Conservation (phyloP, 2,888 invertebrate genomes). For the Pocota personata region DNA sequence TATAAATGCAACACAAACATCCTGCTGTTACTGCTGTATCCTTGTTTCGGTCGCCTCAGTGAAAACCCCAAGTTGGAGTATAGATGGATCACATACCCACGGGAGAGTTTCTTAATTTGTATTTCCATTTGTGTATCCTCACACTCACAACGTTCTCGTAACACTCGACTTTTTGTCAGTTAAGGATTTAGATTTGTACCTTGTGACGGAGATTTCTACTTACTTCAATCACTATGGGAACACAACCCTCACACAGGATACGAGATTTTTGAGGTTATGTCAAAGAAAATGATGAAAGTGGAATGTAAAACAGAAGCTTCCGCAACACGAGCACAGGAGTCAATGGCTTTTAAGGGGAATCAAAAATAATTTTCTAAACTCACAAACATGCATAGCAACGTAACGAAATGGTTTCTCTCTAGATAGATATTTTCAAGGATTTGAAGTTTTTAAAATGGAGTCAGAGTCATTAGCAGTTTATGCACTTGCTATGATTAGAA, state of each 20-base stretch:
- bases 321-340: slow-evolving; percentile 13
- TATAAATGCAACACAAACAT: slow-evolving; percentile 56
- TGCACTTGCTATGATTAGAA: neutral
- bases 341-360: slow-evolving; percentile 5
- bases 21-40: slow-evolving; percentile 1
- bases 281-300: slow-evolving; percentile 39
- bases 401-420: slow-evolving; percentile 3
- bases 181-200: slow-evolving; percentile 46
- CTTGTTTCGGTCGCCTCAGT: slow-evolving; percentile 12
- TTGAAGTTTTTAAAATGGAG: neutral
- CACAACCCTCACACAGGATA: neutral
- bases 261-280: slow-evolving; percentile 40
- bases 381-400: slow-evolving; percentile 5
- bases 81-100: slow-evolving; percentile 13
- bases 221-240: slow-evolving; percentile 53
- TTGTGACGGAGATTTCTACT: slow-evolving; percentile 25
- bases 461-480: too few relatives aligned
- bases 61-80: neutral
- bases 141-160: neutral
- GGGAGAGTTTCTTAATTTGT: slow-evolving; percentile 54
- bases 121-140: slow-evolving; percentile 32
- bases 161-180: slow-evolving; percentile 28
- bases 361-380: slow-evolving; percentile 28
- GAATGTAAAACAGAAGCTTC: neutral
- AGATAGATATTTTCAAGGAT: neutral